Evolutionary conservation across 2,113 vertebrate genomes (phyloP), one percentile per base, ranked within the genome.

Genomic region (Hippopotamus amphibius): DNA sequence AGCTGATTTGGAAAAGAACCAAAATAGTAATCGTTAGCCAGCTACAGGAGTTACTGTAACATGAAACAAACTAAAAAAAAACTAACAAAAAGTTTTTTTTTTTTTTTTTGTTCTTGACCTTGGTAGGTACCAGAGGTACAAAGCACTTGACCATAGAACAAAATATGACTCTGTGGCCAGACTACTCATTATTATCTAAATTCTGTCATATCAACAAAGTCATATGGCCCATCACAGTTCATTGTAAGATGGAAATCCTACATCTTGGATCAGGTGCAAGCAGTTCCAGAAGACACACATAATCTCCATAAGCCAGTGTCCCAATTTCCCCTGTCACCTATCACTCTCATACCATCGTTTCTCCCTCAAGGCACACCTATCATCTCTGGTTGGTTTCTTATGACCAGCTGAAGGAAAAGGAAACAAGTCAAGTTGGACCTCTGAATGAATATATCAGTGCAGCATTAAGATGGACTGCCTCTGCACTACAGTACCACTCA

Each of bases 11-110:
- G 53, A 61, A 96, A 55, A 69, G 22, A 69, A 83, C 65, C 26
- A 57, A 88, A 85, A 17, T 74, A 81, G 50, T 93, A 46, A 41
- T 66, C 28, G 22, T 90, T 86, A 89, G n/a, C 22, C 50, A 93
- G 83, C 11, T 48, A 82, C 37, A 37, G 22, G n/a, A 85, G 26
- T 65, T 91, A 63, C 7, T 90, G 3, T 63, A 88, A 68, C 21
- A 28, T 88, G 48, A 92, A 61, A 86, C 15, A 74, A 48, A 81
- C 53, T 37, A 37, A 37, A 37, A 37, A 37, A 37, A 37, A 37
- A 37, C 37, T 37, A 37, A 2, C 37, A 37, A 37, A 37, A 37
- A 37, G 37, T 37, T 37, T 37, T 37, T 37, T 37, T 37, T 37
- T 50, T 53, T 83, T 37, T 37, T 37, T 50, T 53, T 83, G 6